Evolutionary conservation across 2,113 vertebrate species (phyloP), one percentile per base, ranked within the genome.

Genomic region (Furnarius figulus): DNA sequence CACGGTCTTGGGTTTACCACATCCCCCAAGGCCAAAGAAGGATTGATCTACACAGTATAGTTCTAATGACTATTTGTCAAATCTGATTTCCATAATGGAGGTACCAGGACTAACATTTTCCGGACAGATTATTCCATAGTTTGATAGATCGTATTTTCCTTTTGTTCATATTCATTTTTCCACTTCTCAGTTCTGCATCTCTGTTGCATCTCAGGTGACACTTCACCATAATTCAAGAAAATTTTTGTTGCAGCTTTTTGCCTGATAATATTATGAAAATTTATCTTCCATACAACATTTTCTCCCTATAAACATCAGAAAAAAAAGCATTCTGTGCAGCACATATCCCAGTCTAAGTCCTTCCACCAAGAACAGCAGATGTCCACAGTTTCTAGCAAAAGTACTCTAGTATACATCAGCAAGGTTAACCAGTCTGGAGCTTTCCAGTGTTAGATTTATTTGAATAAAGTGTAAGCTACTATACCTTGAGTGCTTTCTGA

Each of bases 31-130:
- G 77, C 25, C 72, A 75, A 52, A 77, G 47, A 44, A 67, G 4
- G 33, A 81, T 53, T 78, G 81, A 91, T 79, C 40, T 73, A 66
- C 49, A 58, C 13, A 52, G 18, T 9, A 8, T 8, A 33, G 42
- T 89, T 91, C n/a, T 68, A 93, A 89, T 4, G 74, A 79, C 49
- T 87, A 46, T 79, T 95, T 94, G 77, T 94, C 93, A 91, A 70
- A 83, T 76, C 10, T 85, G 5, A 62, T 91, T 93, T 87, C 31
- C 49, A 23, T 73, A 78, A 55, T 14, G 15, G 39, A 92, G 4
- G 5, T 75, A 75, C 5, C 8, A 47, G 35, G 16, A 71, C n/a
- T 86, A 74, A 65, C 4, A 19, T 65, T 89, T 87, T 85, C n/a
- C 44, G 67, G 47, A 30, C 27, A 90, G 35, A 67, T 81, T 81